Evolutionary conservation across 2,797 vertebrate species (phyloP), one percentile per base, ranked within the genome.

Genomic region (Pangasius sanitwongsei): DNA sequence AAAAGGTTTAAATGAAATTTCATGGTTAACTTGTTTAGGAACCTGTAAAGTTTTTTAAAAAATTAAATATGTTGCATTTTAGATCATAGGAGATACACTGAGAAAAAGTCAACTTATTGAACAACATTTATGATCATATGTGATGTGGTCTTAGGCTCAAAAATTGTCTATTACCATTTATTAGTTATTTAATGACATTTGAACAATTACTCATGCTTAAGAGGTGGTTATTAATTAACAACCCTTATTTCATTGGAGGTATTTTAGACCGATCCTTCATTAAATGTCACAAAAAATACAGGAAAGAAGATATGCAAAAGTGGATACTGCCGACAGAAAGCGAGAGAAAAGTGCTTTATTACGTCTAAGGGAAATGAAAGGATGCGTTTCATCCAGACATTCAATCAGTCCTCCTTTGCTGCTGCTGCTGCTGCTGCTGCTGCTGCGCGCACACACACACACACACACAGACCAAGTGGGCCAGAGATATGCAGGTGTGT

Each of bases 231-330:
- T 16, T 74, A 72, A 20, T 72, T 41, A 41, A 44, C 37, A 53
- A 20, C 28, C 48, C 50, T 31, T 55, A 81, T 77, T 70, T 86
- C n/a, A 86, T 50, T 85, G 28, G 44, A 74, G 20, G 50, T 59
- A 75, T 88, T 88, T 88, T 55, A 75, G 72, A 16, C 3, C 34
- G 50, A 59, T 3, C 16, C 16, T 67, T 85, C 65, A 69, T 80
- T 78, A 88, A 85, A 69, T 88, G 61, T 57, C 13, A 77, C 28
- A 41, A 25, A 84, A 82, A 87, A n/a, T 28, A 15, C 15, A 31
- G 63, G 20, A 23, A 25, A 70, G 63, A 82, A 41, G 34, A 23
- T 34, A 82, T 9, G 50, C 37, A 37, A 82, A 8, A 55, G 23
- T 20, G 78, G 41, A 53, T n/a, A 65, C 9, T 65, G 13, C 23